A percentile compares a stretch with the other conserved stretches of the same genome.
Evolutionary conservation across 2,113 vertebrate species (phyloP).

Genomic region (Hippocampus mohnikei): DNA sequence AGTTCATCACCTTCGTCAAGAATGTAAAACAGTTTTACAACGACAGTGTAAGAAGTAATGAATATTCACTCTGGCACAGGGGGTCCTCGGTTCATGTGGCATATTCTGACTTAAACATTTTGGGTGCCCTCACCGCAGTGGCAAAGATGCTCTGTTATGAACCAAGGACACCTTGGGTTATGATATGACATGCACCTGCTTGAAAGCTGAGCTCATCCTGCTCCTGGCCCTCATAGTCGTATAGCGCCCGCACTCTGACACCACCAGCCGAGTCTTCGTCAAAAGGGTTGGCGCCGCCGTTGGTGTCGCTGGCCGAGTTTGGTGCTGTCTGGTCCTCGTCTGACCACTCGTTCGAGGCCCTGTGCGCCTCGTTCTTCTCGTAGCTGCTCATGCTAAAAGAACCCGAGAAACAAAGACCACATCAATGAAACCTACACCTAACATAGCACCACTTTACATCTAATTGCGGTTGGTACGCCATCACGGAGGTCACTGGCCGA

Average conservation of each 20-base stretch:
- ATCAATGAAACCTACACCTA: neutral
- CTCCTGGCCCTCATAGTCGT: conserved; percentile 93
- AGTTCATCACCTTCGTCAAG: conserved; percentile 84
- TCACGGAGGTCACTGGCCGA: too few species aligned
- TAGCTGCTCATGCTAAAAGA: conserved; percentile 85
- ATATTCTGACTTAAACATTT: too few species aligned
- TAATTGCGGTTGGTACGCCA: too few species aligned
- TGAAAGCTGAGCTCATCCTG: conserved; percentile 95
- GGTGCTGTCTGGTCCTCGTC: conserved; percentile 84
- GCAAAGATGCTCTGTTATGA: too few species aligned
- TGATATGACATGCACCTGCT: conserved; percentile 74
- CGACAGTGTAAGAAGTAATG: neutral
- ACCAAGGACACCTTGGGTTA: too few species aligned
- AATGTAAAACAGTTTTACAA: conserved; percentile 4
- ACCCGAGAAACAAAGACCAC: neutral
- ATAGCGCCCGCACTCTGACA: conserved; percentile 87
- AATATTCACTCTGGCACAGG: neutral
- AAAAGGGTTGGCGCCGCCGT: conserved; percentile 85
- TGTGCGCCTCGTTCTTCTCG: conserved; percentile 81
- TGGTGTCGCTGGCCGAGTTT: conserved; percentile 81
- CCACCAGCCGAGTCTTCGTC: conserved; percentile 81
- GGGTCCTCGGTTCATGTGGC: neutral
- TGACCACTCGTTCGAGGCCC: conserved; percentile 82
- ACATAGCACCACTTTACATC: too few species aligned
- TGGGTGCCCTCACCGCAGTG: too few species aligned